Percentiles rank a stretch among this genome's conserved stretches.
Conservation (phyloP, 1,140 invertebrate species). For the Mya arenaria region DNA sequence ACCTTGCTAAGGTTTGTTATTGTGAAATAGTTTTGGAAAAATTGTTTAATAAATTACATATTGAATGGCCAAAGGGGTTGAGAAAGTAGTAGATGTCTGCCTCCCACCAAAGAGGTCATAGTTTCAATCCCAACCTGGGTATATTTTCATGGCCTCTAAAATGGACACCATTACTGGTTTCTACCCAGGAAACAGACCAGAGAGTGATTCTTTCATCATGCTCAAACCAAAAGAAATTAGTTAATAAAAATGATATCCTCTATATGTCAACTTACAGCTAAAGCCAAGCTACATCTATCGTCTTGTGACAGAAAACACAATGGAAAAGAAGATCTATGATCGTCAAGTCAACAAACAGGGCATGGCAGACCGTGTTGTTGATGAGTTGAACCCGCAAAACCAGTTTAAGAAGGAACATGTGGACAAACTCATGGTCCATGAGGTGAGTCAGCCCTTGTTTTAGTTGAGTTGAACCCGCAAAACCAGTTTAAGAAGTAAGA, state of each 20-base stretch:
- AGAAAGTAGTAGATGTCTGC: background rate
- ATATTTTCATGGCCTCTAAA: background rate
- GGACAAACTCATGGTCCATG: slow-evolving; percentile 95
- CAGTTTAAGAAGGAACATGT: slow-evolving; percentile 97
- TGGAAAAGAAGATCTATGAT: slow-evolving; percentile 99
- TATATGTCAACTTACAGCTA: too few species aligned
- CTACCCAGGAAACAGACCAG: background rate
- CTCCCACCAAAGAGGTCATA: background rate
- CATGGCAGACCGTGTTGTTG: slow-evolving; percentile 98
- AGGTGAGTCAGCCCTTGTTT: slow-evolving; percentile 87
- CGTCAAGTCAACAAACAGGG: slow-evolving; percentile 97
- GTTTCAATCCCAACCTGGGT: background rate
- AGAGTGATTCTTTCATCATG: background rate
- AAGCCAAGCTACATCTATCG: slow-evolving; percentile 43
- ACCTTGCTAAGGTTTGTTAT: too few species aligned
- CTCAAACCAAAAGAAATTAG: background rate
- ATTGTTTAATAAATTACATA: too few species aligned
- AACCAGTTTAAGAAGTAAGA: too few species aligned
- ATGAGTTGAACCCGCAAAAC: slow-evolving; percentile 98
- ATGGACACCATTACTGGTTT: background rate
- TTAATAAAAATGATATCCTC: background rate
- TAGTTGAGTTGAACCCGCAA: too few species aligned
- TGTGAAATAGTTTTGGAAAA: too few species aligned
- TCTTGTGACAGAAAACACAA: slow-evolving; percentile 97
- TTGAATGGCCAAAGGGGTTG: too few species aligned